phyloP scores from a whole-genome alignment of 2,888 invertebrate genomes.

The Thalpophila matura region DNA sequence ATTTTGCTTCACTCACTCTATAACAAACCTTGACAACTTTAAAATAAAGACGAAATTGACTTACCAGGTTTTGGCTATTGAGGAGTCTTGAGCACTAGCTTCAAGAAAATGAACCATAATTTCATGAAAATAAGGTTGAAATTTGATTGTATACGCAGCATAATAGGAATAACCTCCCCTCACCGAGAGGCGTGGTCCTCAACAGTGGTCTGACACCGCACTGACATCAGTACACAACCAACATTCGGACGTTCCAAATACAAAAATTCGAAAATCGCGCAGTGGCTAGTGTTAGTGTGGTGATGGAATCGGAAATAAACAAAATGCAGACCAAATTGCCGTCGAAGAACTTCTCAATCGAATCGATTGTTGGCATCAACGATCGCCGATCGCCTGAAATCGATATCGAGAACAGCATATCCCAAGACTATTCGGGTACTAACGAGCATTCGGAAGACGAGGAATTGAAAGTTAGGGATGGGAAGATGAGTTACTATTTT shows the following conservation, averaged over 20 bases:
- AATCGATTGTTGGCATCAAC: slow-evolving; percentile 90
- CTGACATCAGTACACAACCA: slow-evolving; percentile 73
- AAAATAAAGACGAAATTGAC: slow-evolving; percentile 21
- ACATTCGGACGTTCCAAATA: slow-evolving; percentile 75
- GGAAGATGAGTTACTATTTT: slow-evolving; percentile 85
- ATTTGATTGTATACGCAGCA: slow-evolving; percentile 12
- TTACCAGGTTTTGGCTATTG: background rate
- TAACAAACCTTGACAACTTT: background rate
- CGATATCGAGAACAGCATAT: slow-evolving; percentile 85
- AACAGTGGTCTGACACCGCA: slow-evolving; percentile 62
- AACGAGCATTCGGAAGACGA: slow-evolving; percentile 83
- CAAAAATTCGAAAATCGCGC: slow-evolving; percentile 61
- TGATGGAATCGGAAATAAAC: slow-evolving; percentile 86
- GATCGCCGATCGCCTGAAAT: slow-evolving; percentile 85
- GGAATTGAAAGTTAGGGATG: slow-evolving; percentile 81
- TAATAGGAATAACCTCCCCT: slow-evolving; percentile 66
- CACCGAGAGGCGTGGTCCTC: slow-evolving; percentile 73
- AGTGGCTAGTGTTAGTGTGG: slow-evolving; percentile 66
- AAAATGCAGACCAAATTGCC: slow-evolving; percentile 87
- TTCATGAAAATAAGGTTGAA: background rate
- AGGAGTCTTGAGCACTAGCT: background rate
- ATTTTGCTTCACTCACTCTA: slow-evolving; percentile 24
- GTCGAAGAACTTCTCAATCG: slow-evolving; percentile 92
- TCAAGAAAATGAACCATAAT: slow-evolving; percentile 13
- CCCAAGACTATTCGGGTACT: slow-evolving; percentile 78